phyloP scores from a whole-genome alignment of 2,113 vertebrate species.

The Phylloscopus trochiloides region DNA sequence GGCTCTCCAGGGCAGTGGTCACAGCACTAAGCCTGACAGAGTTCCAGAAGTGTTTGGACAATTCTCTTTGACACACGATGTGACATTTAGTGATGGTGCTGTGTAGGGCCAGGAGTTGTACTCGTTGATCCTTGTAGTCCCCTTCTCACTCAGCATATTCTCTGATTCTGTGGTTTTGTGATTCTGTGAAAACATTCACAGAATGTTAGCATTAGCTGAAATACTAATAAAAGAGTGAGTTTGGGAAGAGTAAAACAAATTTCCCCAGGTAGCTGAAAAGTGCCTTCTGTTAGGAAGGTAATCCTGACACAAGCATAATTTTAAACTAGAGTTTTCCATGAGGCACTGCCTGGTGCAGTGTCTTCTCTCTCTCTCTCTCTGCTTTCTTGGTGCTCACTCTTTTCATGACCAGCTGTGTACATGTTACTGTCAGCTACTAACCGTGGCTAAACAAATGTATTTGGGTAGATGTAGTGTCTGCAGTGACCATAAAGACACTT shows the following conservation, averaged over 20 bases:
- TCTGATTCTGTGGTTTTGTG: not conserved
- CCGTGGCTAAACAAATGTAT: not conserved
- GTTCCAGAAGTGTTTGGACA: not conserved
- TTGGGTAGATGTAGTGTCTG: not conserved
- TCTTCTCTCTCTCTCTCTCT: not conserved
- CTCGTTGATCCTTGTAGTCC: accelerated
- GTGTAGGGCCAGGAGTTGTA: not conserved
- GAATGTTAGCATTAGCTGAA: not conserved
- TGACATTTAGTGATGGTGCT: not conserved
- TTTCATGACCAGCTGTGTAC: not conserved
- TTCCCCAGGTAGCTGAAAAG: not conserved
- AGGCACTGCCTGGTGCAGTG: not conserved
- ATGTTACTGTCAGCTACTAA: not conserved
- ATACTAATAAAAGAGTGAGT: not conserved
- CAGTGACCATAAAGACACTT: not conserved
- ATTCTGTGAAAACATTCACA: not conserved
- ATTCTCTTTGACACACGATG: not conserved
- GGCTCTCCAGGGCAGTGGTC: not conserved
- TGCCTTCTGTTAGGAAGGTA: not conserved
- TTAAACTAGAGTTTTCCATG: not conserved
- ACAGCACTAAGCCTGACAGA: not conserved
- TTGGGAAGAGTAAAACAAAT: not conserved
- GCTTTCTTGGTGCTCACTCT: not conserved
- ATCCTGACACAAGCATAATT: not conserved
- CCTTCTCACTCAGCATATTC: not conserved